These are phyloP conservation scores for Bugulina stolonifera DNA, from an alignment of 2,888 invertebrate species.

Conservation along the genomic window DNA sequence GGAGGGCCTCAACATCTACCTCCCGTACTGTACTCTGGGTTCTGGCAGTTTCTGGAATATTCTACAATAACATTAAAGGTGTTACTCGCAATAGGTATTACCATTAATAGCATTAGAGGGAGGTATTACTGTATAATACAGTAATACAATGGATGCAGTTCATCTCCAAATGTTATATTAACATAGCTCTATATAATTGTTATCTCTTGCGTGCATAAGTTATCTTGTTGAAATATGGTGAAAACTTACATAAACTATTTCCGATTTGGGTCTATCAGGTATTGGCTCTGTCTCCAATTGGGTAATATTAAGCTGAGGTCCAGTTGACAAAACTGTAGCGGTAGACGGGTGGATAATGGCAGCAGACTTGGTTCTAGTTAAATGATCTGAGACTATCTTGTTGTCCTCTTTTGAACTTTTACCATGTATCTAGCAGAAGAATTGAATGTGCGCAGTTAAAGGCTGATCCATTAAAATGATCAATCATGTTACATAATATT, in stretches of 20 bases:
- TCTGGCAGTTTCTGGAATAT: not conserved
- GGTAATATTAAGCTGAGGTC: not conserved
- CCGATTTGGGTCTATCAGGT: not conserved
- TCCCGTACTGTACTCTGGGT: slow-evolving; percentile 33
- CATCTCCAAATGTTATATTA: no score
- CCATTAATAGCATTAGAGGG: no score
- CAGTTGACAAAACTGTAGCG: not conserved
- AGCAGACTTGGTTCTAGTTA: not conserved
- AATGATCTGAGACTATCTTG: not conserved
- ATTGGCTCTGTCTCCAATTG: not conserved
- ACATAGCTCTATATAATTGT: no score
- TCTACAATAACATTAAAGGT: no score
- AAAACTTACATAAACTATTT: not conserved
- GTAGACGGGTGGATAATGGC: not conserved
- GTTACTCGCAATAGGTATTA: no score
- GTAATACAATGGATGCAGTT: no score
- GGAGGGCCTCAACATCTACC: slow-evolving; percentile 37
- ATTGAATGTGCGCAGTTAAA: no score
- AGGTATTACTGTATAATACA: no score
- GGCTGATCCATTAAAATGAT: no score
- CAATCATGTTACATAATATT: no score
- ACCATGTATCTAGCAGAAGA: not conserved
- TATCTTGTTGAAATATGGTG: no score
- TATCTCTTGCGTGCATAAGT: no score
- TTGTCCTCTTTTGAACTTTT: not conserved